These are phyloP conservation scores for Bellardia pandia DNA, from an alignment of 2,888 invertebrate species.

Conservation along the genomic window DNA sequence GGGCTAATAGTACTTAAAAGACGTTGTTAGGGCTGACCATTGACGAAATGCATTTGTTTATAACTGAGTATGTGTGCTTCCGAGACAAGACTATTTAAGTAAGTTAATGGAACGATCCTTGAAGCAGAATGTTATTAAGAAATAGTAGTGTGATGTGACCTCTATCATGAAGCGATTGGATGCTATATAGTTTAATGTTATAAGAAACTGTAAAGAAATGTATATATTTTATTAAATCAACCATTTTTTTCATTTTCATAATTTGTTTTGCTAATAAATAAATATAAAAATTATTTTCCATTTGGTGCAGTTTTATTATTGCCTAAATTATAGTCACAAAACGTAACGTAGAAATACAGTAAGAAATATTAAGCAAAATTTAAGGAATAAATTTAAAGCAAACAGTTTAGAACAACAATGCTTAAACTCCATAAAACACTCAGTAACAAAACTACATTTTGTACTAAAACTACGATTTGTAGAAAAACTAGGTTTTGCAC, in stretches of 20 bases:
- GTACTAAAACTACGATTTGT: too few species aligned
- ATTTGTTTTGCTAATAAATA: not conserved
- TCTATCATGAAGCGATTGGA: not conserved
- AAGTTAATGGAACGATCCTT: not conserved
- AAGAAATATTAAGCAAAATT: not conserved
- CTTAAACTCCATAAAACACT: too few species aligned
- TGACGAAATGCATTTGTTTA: slow-evolving; percentile 24
- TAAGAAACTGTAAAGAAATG: not conserved
- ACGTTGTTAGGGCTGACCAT: slow-evolving; percentile 56
- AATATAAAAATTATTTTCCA: not conserved
- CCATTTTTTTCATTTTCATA: not conserved
- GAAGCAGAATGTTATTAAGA: not conserved
- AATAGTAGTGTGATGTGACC: not conserved
- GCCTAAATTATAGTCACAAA: not conserved
- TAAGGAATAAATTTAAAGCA: too few species aligned
- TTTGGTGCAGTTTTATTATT: slow-evolving; percentile 4
- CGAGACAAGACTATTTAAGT: slow-evolving; percentile 20
- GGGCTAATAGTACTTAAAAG: slow-evolving; percentile 54
- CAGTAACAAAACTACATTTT: too few species aligned
- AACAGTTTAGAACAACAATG: too few species aligned
- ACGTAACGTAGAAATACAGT: not conserved
- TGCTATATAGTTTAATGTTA: not conserved
- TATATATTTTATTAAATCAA: not conserved
- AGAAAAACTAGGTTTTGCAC: too few species aligned
- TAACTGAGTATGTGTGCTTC: not conserved